phyloP scores from a whole-genome alignment of 2,113 vertebrate genomes.

The Nanger granti region DNA sequence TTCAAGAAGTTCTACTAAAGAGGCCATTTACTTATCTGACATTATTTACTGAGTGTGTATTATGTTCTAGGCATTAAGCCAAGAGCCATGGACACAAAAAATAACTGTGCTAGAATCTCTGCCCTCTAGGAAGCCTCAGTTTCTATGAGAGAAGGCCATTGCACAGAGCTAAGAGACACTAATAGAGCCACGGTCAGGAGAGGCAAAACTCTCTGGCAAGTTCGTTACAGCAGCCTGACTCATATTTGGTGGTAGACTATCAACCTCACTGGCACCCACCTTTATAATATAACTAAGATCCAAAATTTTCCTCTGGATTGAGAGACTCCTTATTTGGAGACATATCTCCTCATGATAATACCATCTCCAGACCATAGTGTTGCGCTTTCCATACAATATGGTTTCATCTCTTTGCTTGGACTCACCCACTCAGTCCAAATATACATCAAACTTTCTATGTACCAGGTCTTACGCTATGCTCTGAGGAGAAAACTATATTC shows the following conservation, averaged over 20 bases:
- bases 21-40: not conserved
- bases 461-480: not conserved
- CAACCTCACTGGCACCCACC: not conserved
- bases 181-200: not conserved
- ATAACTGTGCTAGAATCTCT: not conserved
- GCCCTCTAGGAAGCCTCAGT: not conserved
- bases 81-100: not conserved
- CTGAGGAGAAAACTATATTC: not conserved
- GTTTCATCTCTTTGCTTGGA: not conserved
- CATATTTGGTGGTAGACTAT: not conserved
- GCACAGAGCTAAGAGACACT: not conserved
- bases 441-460: not conserved
- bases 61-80: not conserved
- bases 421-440: not conserved
- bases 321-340: not conserved
- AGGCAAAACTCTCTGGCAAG: not conserved
- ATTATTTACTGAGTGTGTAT: not conserved
- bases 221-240: not conserved
- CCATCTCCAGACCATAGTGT: not conserved
- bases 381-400: not conserved
- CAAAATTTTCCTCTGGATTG: not conserved
- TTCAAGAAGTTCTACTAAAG: not conserved
- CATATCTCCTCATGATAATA: not conserved
- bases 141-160: not conserved
- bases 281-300: not conserved